Conservation (phyloP, 2,888 invertebrate genomes). For the Rotaria macrura region DNA sequence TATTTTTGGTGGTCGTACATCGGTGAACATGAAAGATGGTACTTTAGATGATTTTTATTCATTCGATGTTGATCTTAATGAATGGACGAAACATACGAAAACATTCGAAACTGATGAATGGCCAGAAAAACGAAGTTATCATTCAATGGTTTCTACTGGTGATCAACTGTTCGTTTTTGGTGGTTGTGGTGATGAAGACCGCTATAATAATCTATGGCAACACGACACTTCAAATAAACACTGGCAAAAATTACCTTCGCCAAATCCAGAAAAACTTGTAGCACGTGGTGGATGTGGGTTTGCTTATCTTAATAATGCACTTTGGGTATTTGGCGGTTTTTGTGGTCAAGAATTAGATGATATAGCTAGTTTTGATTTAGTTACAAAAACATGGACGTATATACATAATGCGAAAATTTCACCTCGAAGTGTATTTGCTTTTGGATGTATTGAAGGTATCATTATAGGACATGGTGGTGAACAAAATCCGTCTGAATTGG, state of each 20-base stretch:
- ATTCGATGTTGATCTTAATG: slow-evolving; percentile 33
- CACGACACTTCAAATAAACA: slow-evolving; percentile 34
- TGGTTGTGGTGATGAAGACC: slow-evolving; percentile 35
- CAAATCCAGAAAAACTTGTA: slow-evolving; percentile 29
- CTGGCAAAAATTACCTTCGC: slow-evolving; percentile 35
- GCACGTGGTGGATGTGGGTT: slow-evolving; percentile 36
- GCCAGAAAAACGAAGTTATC: slow-evolving; percentile 36
- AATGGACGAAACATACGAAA: slow-evolving; percentile 34
- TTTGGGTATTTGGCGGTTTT: slow-evolving; percentile 37
- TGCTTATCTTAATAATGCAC: slow-evolving; percentile 22
- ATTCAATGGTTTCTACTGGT: slow-evolving; percentile 35
- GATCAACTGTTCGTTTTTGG: slow-evolving; percentile 36
- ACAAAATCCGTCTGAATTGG: slow-evolving; percentile 35
- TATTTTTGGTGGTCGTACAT: slow-evolving; percentile 37
- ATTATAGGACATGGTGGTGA: slow-evolving; percentile 36
- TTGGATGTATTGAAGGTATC: slow-evolving; percentile 29
- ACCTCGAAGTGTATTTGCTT: slow-evolving; percentile 36
- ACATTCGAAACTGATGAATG: slow-evolving; percentile 4
- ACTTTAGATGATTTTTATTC: slow-evolving; percentile 34
- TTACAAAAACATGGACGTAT: slow-evolving; percentile 34
- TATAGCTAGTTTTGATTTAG: slow-evolving; percentile 35
- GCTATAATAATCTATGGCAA: slow-evolving; percentile 35
- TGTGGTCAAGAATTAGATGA: slow-evolving; percentile 36
- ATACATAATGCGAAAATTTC: slow-evolving; percentile 34
- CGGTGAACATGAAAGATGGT: slow-evolving; percentile 35